phyloP scores from a whole-genome alignment of 2,888 invertebrate genomes.

The Augochlorella aurata region DNA sequence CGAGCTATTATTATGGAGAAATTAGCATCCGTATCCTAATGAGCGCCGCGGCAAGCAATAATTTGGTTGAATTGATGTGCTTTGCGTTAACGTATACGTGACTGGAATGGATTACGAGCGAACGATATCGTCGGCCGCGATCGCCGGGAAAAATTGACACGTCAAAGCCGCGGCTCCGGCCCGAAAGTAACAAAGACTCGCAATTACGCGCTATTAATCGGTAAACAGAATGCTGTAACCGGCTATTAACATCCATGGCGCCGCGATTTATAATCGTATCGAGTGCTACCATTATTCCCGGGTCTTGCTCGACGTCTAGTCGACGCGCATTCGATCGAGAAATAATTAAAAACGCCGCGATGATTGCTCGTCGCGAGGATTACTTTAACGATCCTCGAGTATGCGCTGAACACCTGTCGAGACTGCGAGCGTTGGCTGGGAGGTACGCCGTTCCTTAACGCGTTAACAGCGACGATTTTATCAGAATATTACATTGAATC shows the following conservation, averaged over 20 bases:
- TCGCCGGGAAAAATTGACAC: slow-evolving; percentile 37
- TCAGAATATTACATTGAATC: neutral
- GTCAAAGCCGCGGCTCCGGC: slow-evolving; percentile 4
- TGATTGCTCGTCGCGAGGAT: slow-evolving; percentile 26
- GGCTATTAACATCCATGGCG: slow-evolving; percentile 18
- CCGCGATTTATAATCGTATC: slow-evolving; percentile 31
- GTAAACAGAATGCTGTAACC: slow-evolving; percentile 21
- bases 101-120: neutral
- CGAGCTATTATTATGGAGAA: neutral
- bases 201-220: slow-evolving; percentile 37
- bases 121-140: slow-evolving; percentile 18
- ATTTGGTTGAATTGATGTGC: neutral
- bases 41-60: neutral
- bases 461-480: neutral
- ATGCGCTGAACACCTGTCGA: slow-evolving; percentile 35
- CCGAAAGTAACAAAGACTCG: slow-evolving; percentile 12
- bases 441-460: slow-evolving; percentile 47
- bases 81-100: neutral
- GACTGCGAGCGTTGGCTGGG: slow-evolving; percentile 69
- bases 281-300: neutral
- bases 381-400: slow-evolving; percentile 46
- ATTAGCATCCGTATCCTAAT: neutral
- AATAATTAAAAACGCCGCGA: slow-evolving; percentile 36
- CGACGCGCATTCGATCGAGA: slow-evolving; percentile 24
- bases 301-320: neutral